Evolutionary conservation across 2,888 invertebrate genomes (phyloP), one percentile per base, ranked within the genome.

Genomic region (Pteria penguin): DNA sequence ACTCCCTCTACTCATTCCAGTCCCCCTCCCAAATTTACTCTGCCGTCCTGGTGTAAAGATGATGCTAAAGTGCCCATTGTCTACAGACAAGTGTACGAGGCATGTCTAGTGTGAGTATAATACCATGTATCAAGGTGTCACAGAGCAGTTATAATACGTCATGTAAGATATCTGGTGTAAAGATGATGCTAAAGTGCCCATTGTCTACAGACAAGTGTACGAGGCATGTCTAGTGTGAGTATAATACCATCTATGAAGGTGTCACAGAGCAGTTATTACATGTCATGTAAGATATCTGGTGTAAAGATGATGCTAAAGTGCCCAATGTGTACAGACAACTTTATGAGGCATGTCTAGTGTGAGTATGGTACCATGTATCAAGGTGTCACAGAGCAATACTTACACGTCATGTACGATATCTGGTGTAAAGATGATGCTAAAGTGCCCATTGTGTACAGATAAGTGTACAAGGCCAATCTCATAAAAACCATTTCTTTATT

Each of bases 291-390:
- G n/a, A n/a, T n/a, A n/a, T n/a, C 4, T 89, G 89, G 89, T 84
- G 87, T 29, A 77, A 73, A 8, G 85, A 86, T 14, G 88, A 87
- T 5, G 72, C 79, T 5, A 79, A 86, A 14, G 61, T 90, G n/a
- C 92, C 91, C 3, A 84, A 86, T 5, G 72, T 91, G 4, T 92
- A 92, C 78, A 86, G 78, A 76, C 87, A 88, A 65, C 90, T 92
- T 2, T 80, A 84, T 45, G 89, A 90, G 54, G 90, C 90, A 22
- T 84, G 86, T 52, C 63, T 82, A 2, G 84, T 84, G 88, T 90
- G 84, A 87, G 89, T 86, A 24, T 54, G n/a, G 14, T 8, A n/a
- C n/a, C n/a, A n/a, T n/a, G n/a, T n/a, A n/a, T n/a, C n/a, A n/a
- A n/a, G n/a, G n/a, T n/a, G n/a, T n/a, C 33, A 32, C 33, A n/a